Evolutionary conservation across 1,140 invertebrate species (phyloP), one percentile per base, ranked within the genome.

Genomic region (Drosophila guanche): DNA sequence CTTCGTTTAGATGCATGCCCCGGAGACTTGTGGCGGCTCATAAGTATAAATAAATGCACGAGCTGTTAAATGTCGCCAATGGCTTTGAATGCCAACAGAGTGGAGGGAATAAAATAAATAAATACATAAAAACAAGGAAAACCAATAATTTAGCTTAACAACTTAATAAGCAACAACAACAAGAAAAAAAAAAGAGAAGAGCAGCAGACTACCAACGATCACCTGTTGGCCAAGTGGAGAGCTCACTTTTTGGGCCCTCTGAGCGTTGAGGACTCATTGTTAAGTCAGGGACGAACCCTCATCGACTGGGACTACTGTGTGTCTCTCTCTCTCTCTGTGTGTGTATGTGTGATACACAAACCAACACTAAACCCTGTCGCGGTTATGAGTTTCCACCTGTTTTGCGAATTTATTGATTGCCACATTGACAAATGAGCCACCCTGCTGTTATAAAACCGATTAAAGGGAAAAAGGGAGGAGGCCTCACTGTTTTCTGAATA

Each of bases 401-500:
- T 77, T 37, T 43, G 70, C 84, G 51, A 79, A 81, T 89, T 86
- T 88, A 89, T 89, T 76, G 83, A 89, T 86, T 76, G 84, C 75
- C 67, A 74, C 75, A 80, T 80, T 89, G 85, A 89, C 85, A 89
- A 89, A 89, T 89, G 85, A 89, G 75, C 68, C 78, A 51, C 76
- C 69, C 55, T 67, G 68, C 75, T 66, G 71, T 81, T 81, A 83
- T 63, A 70, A 84, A 81, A 88, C 71, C 88, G 83, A 88, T 90
- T 90, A 90, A 90, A 80, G 61, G 46, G 79, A 70, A 59, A 48
- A 77, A 70, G 71, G 79, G 58, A 20, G 16, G 16, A 20, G 16
- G 16, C 16, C 16, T 76, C 67, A 37, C 6, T 29, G 16, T 12
- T 37, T 37, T 8, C 33, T 8, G 57, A 48, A 74, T 74, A 63